These are phyloP conservation scores for Corythornis madagascariensis DNA, from an alignment of 2,113 vertebrate genomes.

Conservation along the genomic window DNA sequence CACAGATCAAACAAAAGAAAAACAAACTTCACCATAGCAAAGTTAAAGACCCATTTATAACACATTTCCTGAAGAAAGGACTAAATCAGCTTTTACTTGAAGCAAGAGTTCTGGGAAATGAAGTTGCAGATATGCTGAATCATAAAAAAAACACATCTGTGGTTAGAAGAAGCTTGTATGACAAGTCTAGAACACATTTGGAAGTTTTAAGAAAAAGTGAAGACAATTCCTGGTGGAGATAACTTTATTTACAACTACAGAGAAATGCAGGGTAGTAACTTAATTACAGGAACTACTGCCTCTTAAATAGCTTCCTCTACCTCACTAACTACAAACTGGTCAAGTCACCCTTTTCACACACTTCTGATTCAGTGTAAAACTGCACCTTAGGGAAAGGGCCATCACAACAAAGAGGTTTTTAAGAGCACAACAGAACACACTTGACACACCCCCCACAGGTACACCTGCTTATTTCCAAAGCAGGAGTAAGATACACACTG, in stretches of 20 bases:
- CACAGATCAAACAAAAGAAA: not conserved
- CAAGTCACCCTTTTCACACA: not conserved
- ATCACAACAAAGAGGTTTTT: not conserved
- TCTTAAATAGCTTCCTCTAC: not conserved
- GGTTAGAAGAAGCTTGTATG: not conserved
- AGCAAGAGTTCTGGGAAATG: not conserved
- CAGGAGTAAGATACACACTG: not conserved
- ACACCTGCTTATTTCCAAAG: not conserved
- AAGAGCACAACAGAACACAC: not conserved
- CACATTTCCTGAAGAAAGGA: not conserved
- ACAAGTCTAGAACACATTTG: not conserved
- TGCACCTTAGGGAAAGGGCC: not conserved
- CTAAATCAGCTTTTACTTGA: not conserved
- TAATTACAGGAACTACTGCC: not conserved
- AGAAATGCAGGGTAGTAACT: not conserved
- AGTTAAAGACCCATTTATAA: not conserved
- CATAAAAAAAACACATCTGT: too few relatives aligned
- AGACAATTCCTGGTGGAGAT: not conserved
- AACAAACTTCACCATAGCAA: not conserved
- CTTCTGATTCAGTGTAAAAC: not conserved
- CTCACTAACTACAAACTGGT: not conserved
- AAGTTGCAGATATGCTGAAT: not conserved
- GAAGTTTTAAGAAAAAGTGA: not conserved
- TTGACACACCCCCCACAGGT: not conserved
- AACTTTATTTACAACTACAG: not conserved